These are phyloP conservation scores for Trichonephila clavata DNA, from an alignment of 1,140 invertebrate genomes.

Conservation along the genomic window DNA sequence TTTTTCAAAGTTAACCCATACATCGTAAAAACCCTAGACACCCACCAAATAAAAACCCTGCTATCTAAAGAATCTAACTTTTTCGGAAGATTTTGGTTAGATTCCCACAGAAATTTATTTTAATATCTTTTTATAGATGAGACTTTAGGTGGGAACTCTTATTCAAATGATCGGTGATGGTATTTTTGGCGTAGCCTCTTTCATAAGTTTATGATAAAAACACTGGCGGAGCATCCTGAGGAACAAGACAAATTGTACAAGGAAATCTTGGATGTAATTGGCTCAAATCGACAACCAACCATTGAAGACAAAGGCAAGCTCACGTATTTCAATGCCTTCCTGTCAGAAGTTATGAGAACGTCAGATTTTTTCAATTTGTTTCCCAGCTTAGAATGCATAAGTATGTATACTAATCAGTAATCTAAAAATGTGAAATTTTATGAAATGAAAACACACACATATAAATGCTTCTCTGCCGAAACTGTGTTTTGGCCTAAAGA, in stretches of 20 bases:
- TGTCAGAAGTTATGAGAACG: slow-evolving; percentile 31
- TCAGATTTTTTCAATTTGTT: slow-evolving; percentile 24
- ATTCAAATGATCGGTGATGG: slow-evolving; percentile 58
- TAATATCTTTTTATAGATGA: slow-evolving; percentile 8
- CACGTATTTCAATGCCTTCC: slow-evolving; percentile 47
- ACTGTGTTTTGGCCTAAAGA: no score
- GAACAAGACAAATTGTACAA: slow-evolving; percentile 54
- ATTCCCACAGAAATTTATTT: no score
- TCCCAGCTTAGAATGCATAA: slow-evolving; percentile 9
- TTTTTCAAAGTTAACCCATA: no score
- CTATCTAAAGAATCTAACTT: no score
- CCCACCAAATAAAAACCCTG: no score
- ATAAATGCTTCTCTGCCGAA: no score
- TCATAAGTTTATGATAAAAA: not conserved
- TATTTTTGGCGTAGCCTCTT: not conserved
- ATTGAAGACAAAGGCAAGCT: slow-evolving; percentile 65
- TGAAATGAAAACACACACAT: no score
- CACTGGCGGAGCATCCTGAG: slow-evolving; percentile 28
- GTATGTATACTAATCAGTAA: not conserved
- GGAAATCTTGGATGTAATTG: slow-evolving; percentile 18
- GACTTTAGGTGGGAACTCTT: not conserved
- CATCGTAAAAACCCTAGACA: no score
- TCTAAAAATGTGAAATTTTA: no score
- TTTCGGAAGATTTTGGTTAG: no score
- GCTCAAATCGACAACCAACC: slow-evolving; percentile 4